A percentile compares a stretch with the other conserved stretches of the same genome.
Conservation (phyloP, 2,113 vertebrate species). For the Chaenogobius annularis region DNA sequence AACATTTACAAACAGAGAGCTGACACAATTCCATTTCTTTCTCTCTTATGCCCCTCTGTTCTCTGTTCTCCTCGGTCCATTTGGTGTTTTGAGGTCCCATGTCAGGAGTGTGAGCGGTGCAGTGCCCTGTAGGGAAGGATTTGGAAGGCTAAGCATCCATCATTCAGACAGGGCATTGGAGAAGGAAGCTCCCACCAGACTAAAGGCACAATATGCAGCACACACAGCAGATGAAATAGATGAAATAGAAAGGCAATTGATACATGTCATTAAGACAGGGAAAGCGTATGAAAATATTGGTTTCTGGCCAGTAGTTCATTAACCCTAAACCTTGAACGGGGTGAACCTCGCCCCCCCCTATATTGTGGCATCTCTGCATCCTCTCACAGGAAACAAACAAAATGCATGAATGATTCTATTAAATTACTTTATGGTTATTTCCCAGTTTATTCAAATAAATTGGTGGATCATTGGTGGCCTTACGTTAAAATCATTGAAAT, state of each 20-base stretch:
- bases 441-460: background rate
- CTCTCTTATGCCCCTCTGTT: background rate
- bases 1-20: conserved; percentile 54
- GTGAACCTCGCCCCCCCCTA: background rate
- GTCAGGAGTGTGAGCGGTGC: conserved; percentile 22
- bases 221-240: too few species aligned
- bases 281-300: background rate
- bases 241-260: too few species aligned
- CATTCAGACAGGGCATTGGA: conserved; percentile 27
- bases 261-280: background rate
- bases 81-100: conserved; percentile 44
- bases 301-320: background rate
- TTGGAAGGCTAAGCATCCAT: conserved; percentile 34
- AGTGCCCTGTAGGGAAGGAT: conserved; percentile 24
- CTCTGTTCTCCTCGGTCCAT: background rate
- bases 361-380: background rate
- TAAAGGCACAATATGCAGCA: too few species aligned
- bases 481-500: background rate
- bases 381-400: background rate
- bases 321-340: too few species aligned
- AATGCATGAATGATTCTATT: background rate
- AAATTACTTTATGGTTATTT: background rate
- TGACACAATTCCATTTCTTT: conserved; percentile 22
- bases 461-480: background rate
- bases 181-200: conserved; percentile 10